Conservation (phyloP, 2,888 invertebrate genomes). For the Amphipoea lucens region DNA sequence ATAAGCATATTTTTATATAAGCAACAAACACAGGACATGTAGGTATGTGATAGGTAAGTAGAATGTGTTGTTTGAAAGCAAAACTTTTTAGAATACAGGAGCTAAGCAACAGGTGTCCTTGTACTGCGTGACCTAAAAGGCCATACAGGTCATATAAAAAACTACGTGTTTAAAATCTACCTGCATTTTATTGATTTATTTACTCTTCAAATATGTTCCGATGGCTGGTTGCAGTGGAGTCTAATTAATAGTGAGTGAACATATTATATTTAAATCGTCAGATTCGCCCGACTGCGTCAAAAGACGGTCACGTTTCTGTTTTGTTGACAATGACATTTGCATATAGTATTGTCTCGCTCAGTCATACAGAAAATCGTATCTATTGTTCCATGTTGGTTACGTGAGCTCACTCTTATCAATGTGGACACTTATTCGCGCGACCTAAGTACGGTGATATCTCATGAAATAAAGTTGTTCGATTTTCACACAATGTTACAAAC, state of each 20-base stretch:
- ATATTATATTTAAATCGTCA: not conserved
- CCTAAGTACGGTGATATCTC: not conserved
- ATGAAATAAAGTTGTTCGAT: not conserved
- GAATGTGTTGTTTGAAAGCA: not conserved
- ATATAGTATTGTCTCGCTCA: not conserved
- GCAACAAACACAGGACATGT: not conserved
- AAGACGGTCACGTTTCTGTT: not conserved
- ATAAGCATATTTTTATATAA: not conserved
- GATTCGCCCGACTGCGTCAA: not conserved
- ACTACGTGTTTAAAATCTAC: not conserved
- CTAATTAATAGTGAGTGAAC: not conserved
- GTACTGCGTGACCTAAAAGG: conserved; percentile 18
- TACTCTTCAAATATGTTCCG: not conserved
- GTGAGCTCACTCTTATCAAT: not conserved
- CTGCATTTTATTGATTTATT: conserved; percentile 9
- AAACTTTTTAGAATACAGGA: not conserved
- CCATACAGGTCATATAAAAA: conserved; percentile 21
- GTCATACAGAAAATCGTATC: not conserved
- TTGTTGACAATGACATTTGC: not conserved
- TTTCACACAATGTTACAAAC: not conserved
- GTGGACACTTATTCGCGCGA: not conserved
- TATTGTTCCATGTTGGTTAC: not conserved
- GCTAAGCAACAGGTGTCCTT: conserved; percentile 46
- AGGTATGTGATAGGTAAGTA: not conserved
- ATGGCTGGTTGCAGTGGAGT: not conserved